Evolutionary conservation across 2,113 vertebrate species (phyloP), one percentile per base, ranked within the genome.

Genomic region (Oostethus manadensis): DNA sequence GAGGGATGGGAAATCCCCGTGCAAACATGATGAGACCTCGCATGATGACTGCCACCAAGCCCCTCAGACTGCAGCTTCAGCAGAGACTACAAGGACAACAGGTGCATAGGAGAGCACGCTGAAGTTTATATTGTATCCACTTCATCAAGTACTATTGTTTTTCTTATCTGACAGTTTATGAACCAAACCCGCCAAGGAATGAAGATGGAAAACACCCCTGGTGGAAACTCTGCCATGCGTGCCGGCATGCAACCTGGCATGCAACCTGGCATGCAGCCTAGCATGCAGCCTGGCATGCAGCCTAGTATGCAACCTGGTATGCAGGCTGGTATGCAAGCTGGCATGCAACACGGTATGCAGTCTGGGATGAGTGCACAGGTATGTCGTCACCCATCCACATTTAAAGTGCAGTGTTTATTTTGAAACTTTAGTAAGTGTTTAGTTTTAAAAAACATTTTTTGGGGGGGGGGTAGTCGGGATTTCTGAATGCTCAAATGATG

Each of bases 21-120:
- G 88, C 90, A 47, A 92, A 57, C 29, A 74, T 93, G 69, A 88
- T 94, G 85, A 91, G 94, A 23, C 93, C 94, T 23, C 91, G 94
- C 40, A 94, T 91, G 89, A 84, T 91, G 54, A 95, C 65, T 5
- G 89, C 93, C 44, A 91, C 91, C 47, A 98, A 98, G 74, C 97
- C 96, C 17, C 90, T 98, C 17, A 80, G 94, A 61, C 89, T 96
- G 82, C 97, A 99, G 73, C 93, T 99, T 29, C 94, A 98, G 86
- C 95, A 98, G 85, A 90, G 97, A 77, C 89, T 99, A 14, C 97
- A 99, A 79, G 94, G 94, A 57, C 96, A 94, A 74, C 97, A 99
- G 95, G 97, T 98, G 83, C 40, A 9, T 18, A 3, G 18, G 1
- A 49, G 47, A 49, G 3, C 2, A 10, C 17, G 5, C 15, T n/a